Evolutionary conservation across 2,797 vertebrate genomes (phyloP).

Genomic region (Aselliscus stoliczkanus): DNA sequence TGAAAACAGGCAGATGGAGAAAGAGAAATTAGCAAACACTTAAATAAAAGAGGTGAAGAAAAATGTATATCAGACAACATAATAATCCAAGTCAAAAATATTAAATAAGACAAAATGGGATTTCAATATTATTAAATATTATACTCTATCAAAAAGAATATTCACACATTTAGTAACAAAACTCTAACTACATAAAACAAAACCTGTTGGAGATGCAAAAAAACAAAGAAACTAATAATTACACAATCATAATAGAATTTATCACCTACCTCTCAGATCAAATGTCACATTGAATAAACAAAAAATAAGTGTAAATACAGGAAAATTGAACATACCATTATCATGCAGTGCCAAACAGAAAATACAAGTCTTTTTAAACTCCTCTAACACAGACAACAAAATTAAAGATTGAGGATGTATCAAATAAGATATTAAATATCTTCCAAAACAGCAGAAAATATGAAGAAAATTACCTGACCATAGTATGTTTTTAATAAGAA

Average conservation of each 20-base stretch:
- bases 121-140: constrained; percentile 74
- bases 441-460: not conserved
- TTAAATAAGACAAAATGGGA: constrained; percentile 63
- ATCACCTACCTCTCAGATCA: constrained; percentile 54
- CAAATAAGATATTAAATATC: not conserved
- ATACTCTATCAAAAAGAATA: constrained; percentile 49
- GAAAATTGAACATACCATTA: not conserved
- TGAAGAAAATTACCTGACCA: not conserved
- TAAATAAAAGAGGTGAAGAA: constrained; percentile 66
- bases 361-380: not conserved
- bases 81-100: constrained; percentile 64
- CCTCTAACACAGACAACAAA: not conserved
- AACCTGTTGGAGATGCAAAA: constrained; percentile 60
- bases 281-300: constrained; percentile 61
- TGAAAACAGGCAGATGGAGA: constrained; percentile 65
- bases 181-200: constrained; percentile 62
- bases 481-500: not conserved
- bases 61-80: constrained; percentile 60
- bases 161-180: constrained; percentile 66
- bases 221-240: constrained; percentile 38
- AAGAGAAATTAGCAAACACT: constrained; percentile 58
- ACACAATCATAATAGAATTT: constrained; percentile 56
- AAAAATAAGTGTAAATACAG: constrained; percentile 46
- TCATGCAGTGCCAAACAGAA: not conserved
- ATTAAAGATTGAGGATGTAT: not conserved